These are phyloP conservation scores for Xestia sexstrigata DNA, from an alignment of 2,888 invertebrate genomes.

Conservation along the genomic window DNA sequence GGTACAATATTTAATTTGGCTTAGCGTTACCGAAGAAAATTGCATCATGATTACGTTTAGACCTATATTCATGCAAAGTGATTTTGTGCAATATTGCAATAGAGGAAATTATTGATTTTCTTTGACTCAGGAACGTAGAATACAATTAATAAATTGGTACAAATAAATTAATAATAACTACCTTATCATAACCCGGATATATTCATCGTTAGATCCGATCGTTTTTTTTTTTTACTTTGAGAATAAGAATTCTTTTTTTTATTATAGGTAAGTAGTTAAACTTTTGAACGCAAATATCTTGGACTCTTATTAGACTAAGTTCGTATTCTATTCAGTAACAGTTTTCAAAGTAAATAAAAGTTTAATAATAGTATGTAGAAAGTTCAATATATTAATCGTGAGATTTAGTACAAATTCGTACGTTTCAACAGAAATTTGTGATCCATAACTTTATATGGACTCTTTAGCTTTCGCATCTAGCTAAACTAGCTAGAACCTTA, in stretches of 20 bases:
- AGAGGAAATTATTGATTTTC: too few species aligned
- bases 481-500: too few species aligned
- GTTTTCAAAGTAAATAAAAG: neutral
- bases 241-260: too few species aligned
- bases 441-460: neutral
- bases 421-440: neutral
- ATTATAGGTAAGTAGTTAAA: too few species aligned
- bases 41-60: slow-evolving; percentile 16
- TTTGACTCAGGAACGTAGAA: too few species aligned
- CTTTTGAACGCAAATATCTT: too few species aligned
- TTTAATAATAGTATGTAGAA: too few species aligned
- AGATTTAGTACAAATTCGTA: too few species aligned
- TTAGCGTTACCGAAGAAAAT: slow-evolving; percentile 3
- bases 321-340: neutral
- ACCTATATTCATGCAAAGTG: slow-evolving; percentile 26
- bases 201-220: neutral
- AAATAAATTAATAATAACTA: neutral
- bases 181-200: neutral
- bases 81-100: slow-evolving; percentile 11
- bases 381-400: neutral
- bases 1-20: neutral
- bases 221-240: neutral
- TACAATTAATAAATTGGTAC: too few species aligned
- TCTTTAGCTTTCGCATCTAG: neutral
- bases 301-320: neutral